Conservation (phyloP, 2,888 invertebrate species). For the Polietes domitor region DNA sequence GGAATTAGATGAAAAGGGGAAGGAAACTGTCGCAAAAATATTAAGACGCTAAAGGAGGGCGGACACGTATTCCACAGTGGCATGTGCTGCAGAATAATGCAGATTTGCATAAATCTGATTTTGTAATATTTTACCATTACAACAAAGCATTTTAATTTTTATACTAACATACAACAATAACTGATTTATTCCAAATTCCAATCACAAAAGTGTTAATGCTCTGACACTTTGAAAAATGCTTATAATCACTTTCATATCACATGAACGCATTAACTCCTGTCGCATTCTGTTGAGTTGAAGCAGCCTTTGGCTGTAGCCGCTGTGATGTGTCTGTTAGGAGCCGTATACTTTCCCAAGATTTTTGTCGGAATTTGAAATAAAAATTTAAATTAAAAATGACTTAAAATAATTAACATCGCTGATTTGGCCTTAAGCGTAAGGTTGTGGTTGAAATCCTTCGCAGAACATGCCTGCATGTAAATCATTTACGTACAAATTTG, state of each 20-base stretch:
- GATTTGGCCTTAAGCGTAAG: constrained; percentile 43
- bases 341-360: not conserved
- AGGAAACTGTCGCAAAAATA: not conserved
- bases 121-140: not conserved
- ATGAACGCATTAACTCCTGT: not conserved
- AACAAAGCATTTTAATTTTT: too few species aligned
- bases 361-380: constrained; percentile 18
- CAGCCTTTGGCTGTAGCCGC: not conserved
- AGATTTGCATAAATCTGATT: not conserved
- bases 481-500: not conserved
- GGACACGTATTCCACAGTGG: not conserved
- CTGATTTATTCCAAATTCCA: too few species aligned
- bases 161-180: too few species aligned
- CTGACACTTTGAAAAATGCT: constrained; percentile 62
- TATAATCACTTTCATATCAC: constrained; percentile 20
- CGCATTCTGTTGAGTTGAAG: not conserved
- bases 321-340: not conserved
- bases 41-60: constrained; percentile 10
- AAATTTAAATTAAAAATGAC: constrained; percentile 63
- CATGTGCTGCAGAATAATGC: not conserved
- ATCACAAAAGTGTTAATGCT: constrained; percentile 4
- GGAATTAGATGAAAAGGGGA: not conserved
- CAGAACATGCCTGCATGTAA: constrained; percentile 34
- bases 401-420: constrained; percentile 64
- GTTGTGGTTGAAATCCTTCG: not conserved